A percentile compares a stretch with the other conserved stretches of the same genome.
phyloP scores from a whole-genome alignment of 2,797 vertebrate genomes.

The Decapterus maruadsi region DNA sequence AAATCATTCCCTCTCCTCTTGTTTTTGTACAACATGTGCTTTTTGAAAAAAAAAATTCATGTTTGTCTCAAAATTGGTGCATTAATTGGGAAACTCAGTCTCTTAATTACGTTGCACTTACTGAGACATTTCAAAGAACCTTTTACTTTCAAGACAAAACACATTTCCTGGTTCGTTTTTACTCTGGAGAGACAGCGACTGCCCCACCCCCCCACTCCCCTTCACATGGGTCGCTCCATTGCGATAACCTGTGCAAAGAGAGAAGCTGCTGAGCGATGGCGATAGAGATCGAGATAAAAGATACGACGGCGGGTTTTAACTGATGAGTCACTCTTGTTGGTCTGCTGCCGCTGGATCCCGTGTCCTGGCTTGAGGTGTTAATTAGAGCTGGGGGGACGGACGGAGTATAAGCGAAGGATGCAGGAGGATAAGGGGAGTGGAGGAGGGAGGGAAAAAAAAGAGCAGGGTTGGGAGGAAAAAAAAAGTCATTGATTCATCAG shows the following conservation, averaged over 20 bases:
- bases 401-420: constrained; percentile 24
- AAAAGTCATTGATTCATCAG: constrained; percentile 56
- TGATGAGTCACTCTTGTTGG: constrained; percentile 71
- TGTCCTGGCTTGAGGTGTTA: constrained; percentile 72
- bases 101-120: neutral
- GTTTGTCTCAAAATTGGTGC: neutral
- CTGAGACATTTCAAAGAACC: constrained; percentile 12
- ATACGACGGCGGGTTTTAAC: constrained; percentile 69
- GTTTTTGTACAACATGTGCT: neutral
- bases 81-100: neutral
- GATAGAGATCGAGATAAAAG: constrained; percentile 78
- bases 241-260: constrained; percentile 61
- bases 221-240: constrained; percentile 18
- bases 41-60: neutral
- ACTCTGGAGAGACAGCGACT: constrained; percentile 6
- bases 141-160: constrained; percentile 29
- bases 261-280: constrained; percentile 67
- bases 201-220: neutral
- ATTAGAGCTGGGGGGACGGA: constrained; percentile 64
- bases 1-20: neutral
- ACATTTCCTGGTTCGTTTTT: constrained; percentile 10
- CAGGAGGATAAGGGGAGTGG: neutral
- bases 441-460: neutral
- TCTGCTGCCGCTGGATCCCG: constrained; percentile 50
- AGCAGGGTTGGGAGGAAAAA: too few species aligned